These are phyloP conservation scores for Conopomorpha cramerella DNA, from an alignment of 1,140 invertebrate species.

Conservation along the genomic window DNA sequence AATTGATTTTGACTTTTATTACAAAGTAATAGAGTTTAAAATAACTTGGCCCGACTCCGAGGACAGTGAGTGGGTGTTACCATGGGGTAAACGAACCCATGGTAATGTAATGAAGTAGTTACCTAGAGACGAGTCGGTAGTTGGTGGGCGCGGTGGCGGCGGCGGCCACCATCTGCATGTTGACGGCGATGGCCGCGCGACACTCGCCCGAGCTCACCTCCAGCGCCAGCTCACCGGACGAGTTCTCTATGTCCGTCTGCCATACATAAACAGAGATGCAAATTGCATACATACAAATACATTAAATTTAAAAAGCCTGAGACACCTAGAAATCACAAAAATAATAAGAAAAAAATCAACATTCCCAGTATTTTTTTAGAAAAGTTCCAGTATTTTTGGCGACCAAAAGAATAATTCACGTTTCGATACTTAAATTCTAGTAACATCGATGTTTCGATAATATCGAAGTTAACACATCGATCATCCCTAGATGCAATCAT, in stretches of 20 bases:
- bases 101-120: constrained; percentile 7
- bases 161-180: constrained; percentile 68
- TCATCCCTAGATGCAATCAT: too few species aligned
- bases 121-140: constrained; percentile 29
- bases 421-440: too few species aligned
- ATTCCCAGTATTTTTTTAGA: background rate
- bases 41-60: too few species aligned
- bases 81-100: too few species aligned
- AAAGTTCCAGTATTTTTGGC: background rate
- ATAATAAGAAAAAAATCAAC: too few species aligned
- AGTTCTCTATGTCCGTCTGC: constrained; percentile 70
- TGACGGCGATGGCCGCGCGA: constrained; percentile 67
- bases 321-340: too few species aligned
- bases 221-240: constrained; percentile 73
- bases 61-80: too few species aligned
- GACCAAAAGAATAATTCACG: background rate
- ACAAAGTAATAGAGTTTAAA: too few species aligned
- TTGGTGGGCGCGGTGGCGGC: constrained; percentile 47
- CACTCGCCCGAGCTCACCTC: constrained; percentile 71
- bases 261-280: background rate
- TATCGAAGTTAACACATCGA: too few species aligned
- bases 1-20: too few species aligned
- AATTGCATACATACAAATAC: background rate
- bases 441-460: too few species aligned
- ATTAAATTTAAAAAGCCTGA: background rate